Evolutionary conservation across 2,888 invertebrate species (phyloP), one percentile per base, ranked within the genome.

Genomic region (Spicauda simplicius): DNA sequence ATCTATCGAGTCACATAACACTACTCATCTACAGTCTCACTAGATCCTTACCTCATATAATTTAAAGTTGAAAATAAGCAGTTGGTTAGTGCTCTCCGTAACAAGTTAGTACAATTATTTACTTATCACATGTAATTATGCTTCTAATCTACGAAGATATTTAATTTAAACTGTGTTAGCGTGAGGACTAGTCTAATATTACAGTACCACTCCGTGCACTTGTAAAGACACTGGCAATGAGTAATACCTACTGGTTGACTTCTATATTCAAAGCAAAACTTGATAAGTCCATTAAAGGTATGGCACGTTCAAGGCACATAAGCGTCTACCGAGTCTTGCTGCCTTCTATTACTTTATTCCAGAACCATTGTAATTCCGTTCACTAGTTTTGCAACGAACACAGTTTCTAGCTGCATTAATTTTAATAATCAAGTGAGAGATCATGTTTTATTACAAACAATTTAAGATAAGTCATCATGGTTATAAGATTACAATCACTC

Each of bases 391-490:
- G 50, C 18, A 50, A 50, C 50, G 10, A 18, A 16, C 16, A 16
- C 50, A 6, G 18, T 10, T 1, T 50, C n/a, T 50, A 18, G 10
- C 10, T 50, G 0, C 18, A 50, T 50, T 45, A n/a, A 45, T 45
- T 6, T n/a, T 45, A 45, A n/a, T 6, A n/a, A 14, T 7, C 0
- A 45, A 45, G 45, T 45, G 45, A 45, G 16, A 50, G 0, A 50
- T 50, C 50, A 50, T 50, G 50, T 50, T 50, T 50, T 50, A 18
- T 59, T 48, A 18, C 14, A 18, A 20, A 57, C 57, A 57, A 16
- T 57, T 19, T 16, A 20, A 48, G 45, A 58, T 19, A 50, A 50
- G 50, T 18, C n/a, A 48, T 16, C 14, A 48, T 7, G 48, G 16
- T 41, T 41, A 41, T 14, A 41, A 12, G 48, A 48, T 48, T 48